Percentiles rank a stretch among this genome's conserved stretches.
Conservation (phyloP, 2,797 vertebrate species). For the Myripristis murdjan region DNA sequence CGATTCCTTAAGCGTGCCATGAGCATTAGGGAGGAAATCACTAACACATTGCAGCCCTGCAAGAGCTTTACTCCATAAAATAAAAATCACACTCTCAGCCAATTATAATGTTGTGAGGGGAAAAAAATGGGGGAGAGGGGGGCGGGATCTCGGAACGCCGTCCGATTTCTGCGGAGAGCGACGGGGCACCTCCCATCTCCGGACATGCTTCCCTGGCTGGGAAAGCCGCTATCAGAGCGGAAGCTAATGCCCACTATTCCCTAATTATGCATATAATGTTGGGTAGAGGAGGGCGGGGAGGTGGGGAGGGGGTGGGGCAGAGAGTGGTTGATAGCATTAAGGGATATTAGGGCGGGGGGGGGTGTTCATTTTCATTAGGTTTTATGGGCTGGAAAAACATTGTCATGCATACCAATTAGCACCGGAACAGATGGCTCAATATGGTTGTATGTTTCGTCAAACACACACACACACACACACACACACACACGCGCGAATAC, state of each 20-base stretch:
- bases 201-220: slow-evolving; percentile 31
- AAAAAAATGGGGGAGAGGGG: neutral
- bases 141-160: neutral
- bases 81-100: slow-evolving; percentile 20
- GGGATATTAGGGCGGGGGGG: slow-evolving; percentile 74
- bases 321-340: slow-evolving; percentile 68
- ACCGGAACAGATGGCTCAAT: slow-evolving; percentile 82
- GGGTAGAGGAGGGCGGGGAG: slow-evolving; percentile 21
- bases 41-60: slow-evolving; percentile 34
- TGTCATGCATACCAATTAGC: slow-evolving; percentile 83
- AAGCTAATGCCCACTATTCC: slow-evolving; percentile 46
- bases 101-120: slow-evolving; percentile 23
- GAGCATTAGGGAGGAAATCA: slow-evolving; percentile 57
- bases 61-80: slow-evolving; percentile 42
- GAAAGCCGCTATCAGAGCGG: slow-evolving; percentile 17
- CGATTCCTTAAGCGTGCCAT: slow-evolving; percentile 40
- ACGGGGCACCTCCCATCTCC: slow-evolving; percentile 30
- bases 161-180: slow-evolving; percentile 32
- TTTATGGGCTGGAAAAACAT: slow-evolving; percentile 84
- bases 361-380: slow-evolving; percentile 82
- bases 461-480: slow-evolving; percentile 24
- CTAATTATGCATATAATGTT: slow-evolving; percentile 70
- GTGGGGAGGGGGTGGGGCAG: slow-evolving; percentile 28
- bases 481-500: neutral
- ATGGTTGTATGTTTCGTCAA: slow-evolving; percentile 58